phyloP scores from a whole-genome alignment of 1,140 invertebrate genomes.

The Copidosoma floridanum region DNA sequence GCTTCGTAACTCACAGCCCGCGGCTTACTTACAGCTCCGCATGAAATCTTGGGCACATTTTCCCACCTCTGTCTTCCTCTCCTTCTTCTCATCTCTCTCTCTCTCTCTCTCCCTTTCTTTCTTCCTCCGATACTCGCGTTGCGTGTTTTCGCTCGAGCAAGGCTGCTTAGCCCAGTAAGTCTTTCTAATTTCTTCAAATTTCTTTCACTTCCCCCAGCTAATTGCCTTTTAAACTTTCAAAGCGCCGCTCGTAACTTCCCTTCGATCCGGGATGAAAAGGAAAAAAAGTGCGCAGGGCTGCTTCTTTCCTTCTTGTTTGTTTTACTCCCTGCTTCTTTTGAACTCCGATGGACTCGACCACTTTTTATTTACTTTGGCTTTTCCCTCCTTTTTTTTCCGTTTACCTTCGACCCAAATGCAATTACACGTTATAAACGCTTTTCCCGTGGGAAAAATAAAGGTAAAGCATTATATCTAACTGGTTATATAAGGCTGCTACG shows the following conservation, averaged over 20 bases:
- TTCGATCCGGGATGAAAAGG: background rate
- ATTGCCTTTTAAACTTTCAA: conserved; percentile 17
- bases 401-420: background rate
- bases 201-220: conserved; percentile 4
- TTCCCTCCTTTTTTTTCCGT: background rate
- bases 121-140: too few species aligned
- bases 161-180: background rate
- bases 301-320: too few species aligned
- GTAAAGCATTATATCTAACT: too few species aligned
- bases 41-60: conserved; percentile 2
- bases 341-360: too few species aligned
- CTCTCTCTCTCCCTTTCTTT: background rate
- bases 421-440: too few species aligned
- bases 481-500: too few species aligned
- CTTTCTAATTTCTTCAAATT: conserved; percentile 17
- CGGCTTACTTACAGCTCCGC: conserved; percentile 13
- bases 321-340: too few species aligned
- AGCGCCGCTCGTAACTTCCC: conserved; percentile 7
- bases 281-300: too few species aligned
- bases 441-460: too few species aligned
- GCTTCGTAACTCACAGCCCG: conserved; percentile 15
- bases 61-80: background rate
- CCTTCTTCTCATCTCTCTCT: background rate
- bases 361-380: too few species aligned
- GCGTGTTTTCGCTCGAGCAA: background rate